Evolutionary conservation across 2,888 invertebrate species (phyloP).

Genomic region (Lepetodrilus schrolli): DNA sequence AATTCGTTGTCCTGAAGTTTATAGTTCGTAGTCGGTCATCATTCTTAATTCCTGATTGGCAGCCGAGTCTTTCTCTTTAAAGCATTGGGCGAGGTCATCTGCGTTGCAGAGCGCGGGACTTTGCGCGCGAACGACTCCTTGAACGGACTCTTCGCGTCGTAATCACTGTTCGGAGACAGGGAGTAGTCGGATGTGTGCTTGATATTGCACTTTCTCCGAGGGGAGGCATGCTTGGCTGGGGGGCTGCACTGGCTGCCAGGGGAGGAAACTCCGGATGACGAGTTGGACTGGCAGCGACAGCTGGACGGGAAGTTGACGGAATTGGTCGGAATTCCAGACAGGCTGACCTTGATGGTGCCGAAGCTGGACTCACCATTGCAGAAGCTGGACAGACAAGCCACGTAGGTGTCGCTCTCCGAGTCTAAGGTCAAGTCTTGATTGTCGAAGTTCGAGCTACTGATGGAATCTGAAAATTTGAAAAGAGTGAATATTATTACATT

Average conservation of each 20-base stretch:
- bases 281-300: constrained; percentile 34
- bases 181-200: background rate
- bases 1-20: background rate
- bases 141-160: background rate
- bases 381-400: constrained; percentile 32
- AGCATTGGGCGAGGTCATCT: constrained; percentile 34
- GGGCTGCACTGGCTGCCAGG: background rate
- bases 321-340: background rate
- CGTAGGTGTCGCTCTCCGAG: constrained; percentile 31
- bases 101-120: constrained; percentile 25
- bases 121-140: constrained; percentile 8
- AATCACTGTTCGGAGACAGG: background rate
- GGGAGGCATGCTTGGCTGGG: background rate
- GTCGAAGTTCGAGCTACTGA: constrained; percentile 31
- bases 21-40: too few species aligned
- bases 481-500: too few species aligned
- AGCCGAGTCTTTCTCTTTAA: constrained; percentile 31
- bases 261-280: constrained; percentile 22
- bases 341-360: constrained; percentile 6
- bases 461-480: constrained; percentile 37
- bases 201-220: constrained; percentile 27
- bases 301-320: constrained; percentile 23
- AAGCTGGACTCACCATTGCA: constrained; percentile 25
- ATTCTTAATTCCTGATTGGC: background rate
- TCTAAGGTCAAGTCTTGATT: constrained; percentile 28